Evolutionary conservation across 2,888 invertebrate genomes (phyloP), one percentile per base, ranked within the genome.

Genomic region (Hartigia nigra): DNA sequence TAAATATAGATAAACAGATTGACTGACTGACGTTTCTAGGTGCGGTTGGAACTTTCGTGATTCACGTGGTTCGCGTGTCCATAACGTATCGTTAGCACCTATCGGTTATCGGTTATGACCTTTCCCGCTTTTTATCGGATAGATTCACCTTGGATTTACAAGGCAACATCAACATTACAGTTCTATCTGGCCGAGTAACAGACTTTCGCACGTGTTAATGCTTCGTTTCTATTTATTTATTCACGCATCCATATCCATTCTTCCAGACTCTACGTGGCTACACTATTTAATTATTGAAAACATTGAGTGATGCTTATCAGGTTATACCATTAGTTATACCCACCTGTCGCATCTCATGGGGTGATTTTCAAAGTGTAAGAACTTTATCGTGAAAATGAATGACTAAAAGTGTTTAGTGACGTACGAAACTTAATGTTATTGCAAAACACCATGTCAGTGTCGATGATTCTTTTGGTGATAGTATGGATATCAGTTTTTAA

Each of bases 21-120:
- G 23, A 55, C 55, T 55, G 32, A 31, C 31, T 12, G 72, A 72
- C 31, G n/a, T 70, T 78, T 72, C 69, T 69, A 55, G 78, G 76
- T 35, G 79, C 31, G 81, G 77, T 76, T 72, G 34, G 32, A 31
- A 75, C 74, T 79, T 75, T 80, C 77, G 69, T 77, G 84, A 82
- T 81, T 80, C 82, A 81, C 79, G 78, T 74, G 55, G 79, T 70
- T 81, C 79, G 79, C 78, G 79, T 80, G 81, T 36, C 31, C 39
- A 23, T 34, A 34, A 72, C 32, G 34, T 72, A 72, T 72, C 32
- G 12, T 32, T 32, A 12, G 72, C 72, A 34, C 32, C 72, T 72
- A 34, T 72, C 12, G 72, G 72, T 72, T 72, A 72, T 72, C 34
- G 31, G 72, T 72, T 72, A 72, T 34, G 12, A 34, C 72, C 72